phyloP scores from a whole-genome alignment of 1,140 invertebrate species.

The Colletes latitarsis region DNA sequence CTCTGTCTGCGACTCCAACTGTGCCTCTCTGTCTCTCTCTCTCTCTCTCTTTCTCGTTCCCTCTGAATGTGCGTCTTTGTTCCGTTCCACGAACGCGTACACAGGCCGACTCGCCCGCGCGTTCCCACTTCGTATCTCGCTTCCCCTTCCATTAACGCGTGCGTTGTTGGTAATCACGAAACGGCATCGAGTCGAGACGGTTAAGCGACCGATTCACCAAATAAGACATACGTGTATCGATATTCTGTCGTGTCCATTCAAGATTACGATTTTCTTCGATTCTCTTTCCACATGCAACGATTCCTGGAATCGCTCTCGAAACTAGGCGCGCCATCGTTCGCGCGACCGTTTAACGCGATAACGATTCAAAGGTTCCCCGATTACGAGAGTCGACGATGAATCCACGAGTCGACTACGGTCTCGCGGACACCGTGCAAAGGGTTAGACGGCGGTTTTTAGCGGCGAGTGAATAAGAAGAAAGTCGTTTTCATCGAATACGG shows the following conservation, averaged over 20 bases:
- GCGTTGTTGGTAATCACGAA: constrained; percentile 43
- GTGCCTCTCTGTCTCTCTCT: neutral
- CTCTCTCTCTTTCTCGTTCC: constrained; percentile 14
- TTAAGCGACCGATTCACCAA: constrained; percentile 27
- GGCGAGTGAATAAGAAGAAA: constrained; percentile 52
- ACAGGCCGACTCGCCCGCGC: neutral
- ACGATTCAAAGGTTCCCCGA: too few species aligned
- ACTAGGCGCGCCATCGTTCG: too few species aligned
- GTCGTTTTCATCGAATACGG: constrained; percentile 59
- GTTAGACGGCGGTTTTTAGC: neutral
- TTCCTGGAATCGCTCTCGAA: neutral
- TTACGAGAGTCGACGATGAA: too few species aligned
- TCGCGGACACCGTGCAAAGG: neutral
- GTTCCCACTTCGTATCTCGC: neutral
- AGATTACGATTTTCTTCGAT: constrained; percentile 5
- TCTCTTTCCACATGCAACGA: too few species aligned
- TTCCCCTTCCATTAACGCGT: constrained; percentile 11
- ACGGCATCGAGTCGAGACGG: constrained; percentile 17
- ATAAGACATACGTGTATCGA: constrained; percentile 15
- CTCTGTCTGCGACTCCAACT: constrained; percentile 7
- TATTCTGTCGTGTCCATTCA: constrained; percentile 25
- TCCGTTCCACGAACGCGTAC: neutral
- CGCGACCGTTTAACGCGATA: too few species aligned
- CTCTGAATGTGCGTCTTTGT: neutral
- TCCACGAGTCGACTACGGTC: neutral